Evolutionary conservation across 2,113 vertebrate species (phyloP), one percentile per base, ranked within the genome.

Genomic region (Heptranchias perlo): DNA sequence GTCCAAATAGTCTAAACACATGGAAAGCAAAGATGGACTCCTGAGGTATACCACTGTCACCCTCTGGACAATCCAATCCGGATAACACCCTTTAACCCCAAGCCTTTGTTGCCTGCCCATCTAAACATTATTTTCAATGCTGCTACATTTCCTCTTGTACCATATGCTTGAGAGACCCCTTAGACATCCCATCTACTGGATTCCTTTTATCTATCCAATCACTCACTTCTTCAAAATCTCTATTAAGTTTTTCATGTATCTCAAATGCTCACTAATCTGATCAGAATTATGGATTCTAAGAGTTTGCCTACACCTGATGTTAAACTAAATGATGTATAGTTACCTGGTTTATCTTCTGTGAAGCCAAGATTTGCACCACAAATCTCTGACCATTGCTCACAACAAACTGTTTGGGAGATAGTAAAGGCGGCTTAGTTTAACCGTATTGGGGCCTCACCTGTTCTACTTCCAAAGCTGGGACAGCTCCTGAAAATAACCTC

Each of bases 361-460:
- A 97, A 97, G 84, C 97, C 97, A 78, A 96, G 96, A 7, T 96
- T 96, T 0, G 96, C 96, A 1, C 96, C 96, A 10, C 96, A 97
- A 5, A 97, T 97, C 96, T 97, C 96, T 0, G 97, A 97, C 49
- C 97, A 97, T 78, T 97, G 97, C 0, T 96, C 97, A 21, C 96
- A 96, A 23, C 76, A 97, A 0, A 96, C 87, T 0, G 96, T 96
- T 0, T 91, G 97, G 0, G 96, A 94, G 1, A 96, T 31, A 3
- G 96, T 96, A 7, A 97, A 96, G 0, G 97, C 82, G n/a, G 96
- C 65, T 96, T 97, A 96, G 28, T 97, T 97, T 21, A 97, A 23
- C 0, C 96, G 96, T 4, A 96, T 96, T 49, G 96, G 96, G 0
- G 96, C 78, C 0, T 96, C 96, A 5, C 96, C 96, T 39, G 96